Percentiles rank a stretch among this genome's conserved stretches.
These are phyloP conservation scores for Tenthredo amoena DNA, from an alignment of 2,888 invertebrate genomes.

Conservation along the genomic window DNA sequence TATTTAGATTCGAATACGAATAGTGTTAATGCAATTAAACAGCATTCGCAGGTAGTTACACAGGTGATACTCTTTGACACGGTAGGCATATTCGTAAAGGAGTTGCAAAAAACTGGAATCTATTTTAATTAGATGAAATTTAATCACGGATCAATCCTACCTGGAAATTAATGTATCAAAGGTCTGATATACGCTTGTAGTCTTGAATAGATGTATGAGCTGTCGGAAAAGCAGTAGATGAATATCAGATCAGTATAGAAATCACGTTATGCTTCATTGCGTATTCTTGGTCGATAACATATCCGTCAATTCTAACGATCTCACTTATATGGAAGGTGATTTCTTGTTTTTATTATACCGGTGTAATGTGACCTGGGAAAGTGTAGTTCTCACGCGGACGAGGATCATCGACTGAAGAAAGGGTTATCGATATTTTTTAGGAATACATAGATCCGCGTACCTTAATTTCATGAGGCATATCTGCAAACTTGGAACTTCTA, in stretches of 20 bases:
- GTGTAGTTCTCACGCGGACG: neutral
- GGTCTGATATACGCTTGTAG: neutral
- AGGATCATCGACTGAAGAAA: conserved; percentile 16
- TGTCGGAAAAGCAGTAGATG: neutral
- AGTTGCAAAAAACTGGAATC: neutral
- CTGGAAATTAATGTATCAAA: neutral
- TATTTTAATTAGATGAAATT: neutral
- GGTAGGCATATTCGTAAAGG: neutral
- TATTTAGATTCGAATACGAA: conserved; percentile 1
- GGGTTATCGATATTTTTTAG: neutral
- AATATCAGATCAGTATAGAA: neutral
- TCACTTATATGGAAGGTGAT: neutral
- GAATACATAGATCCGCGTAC: neutral
- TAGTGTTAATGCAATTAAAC: conserved; percentile 3
- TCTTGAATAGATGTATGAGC: neutral
- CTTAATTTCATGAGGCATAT: neutral
- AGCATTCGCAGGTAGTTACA: neutral
- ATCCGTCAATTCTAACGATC: neutral
- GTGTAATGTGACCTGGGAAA: neutral
- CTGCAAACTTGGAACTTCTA: neutral
- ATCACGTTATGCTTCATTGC: neutral
- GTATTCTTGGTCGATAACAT: neutral
- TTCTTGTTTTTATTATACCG: neutral
- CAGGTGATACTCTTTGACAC: neutral
- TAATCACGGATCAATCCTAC: neutral